phyloP scores from a whole-genome alignment of 1,140 invertebrate genomes.

The Drosophila varians region DNA sequence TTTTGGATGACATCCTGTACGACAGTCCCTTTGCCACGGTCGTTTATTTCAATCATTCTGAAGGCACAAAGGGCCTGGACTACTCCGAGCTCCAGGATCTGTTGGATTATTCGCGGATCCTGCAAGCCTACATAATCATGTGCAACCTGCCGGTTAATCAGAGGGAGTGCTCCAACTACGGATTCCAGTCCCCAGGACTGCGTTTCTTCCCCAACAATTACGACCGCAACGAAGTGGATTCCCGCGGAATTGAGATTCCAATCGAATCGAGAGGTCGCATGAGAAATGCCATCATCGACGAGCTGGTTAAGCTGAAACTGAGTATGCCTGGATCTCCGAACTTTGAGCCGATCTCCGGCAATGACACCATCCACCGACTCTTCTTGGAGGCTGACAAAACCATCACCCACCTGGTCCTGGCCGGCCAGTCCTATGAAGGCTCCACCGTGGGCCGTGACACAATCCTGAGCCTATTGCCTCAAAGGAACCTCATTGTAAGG shows the following conservation, averaged over 20 bases:
- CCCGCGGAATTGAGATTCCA: not conserved
- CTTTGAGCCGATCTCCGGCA: not conserved
- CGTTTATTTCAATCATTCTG: no score
- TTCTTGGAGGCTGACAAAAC: not conserved
- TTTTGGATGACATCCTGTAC: no score
- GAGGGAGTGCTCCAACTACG: not conserved
- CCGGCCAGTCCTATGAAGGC: not conserved
- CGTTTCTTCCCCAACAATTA: not conserved
- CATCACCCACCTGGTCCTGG: not conserved
- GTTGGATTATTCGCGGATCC: not conserved
- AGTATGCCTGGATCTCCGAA: not conserved
- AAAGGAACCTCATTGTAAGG: not conserved
- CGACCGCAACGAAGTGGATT: not conserved
- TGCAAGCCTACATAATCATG: not conserved
- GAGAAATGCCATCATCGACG: not conserved
- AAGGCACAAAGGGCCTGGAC: no score
- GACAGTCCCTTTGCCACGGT: no score
- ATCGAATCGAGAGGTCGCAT: not conserved
- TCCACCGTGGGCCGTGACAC: not conserved
- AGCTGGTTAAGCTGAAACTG: not conserved
- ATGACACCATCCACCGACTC: not conserved
- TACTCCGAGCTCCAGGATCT: not conserved
- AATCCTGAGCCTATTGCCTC: not conserved
- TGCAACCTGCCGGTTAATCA: not conserved
- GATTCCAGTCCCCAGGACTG: not conserved